These are phyloP conservation scores for Microtus pennsylvanicus DNA, from an alignment of 2,113 vertebrate species.

Conservation along the genomic window DNA sequence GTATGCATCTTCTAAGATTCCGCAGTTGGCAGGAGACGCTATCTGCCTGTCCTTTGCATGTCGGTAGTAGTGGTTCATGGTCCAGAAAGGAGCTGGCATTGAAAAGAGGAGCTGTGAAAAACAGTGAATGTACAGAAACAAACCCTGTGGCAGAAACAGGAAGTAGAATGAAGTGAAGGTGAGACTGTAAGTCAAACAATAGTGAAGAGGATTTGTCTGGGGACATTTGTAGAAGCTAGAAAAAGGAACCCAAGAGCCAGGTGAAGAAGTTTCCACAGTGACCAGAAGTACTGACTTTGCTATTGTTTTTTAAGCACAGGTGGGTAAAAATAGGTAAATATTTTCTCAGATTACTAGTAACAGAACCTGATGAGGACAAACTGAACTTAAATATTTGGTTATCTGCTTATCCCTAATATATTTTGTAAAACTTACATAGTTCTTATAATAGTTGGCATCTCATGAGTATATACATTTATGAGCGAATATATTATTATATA, in stretches of 20 bases:
- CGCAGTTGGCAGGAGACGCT: neutral
- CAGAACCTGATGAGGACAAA: neutral
- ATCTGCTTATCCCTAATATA: neutral
- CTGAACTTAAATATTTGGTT: neutral
- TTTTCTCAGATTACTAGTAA: constrained; percentile 64
- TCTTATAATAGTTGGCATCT: neutral
- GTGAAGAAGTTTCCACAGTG: constrained; percentile 42
- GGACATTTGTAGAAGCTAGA: neutral
- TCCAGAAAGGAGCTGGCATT: neutral
- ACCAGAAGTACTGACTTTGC: constrained; percentile 8
- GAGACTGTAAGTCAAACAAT: neutral
- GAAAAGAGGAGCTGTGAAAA: constrained; percentile 24
- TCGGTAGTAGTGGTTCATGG: neutral
- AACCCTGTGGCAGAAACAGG: neutral
- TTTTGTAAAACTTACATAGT: neutral
- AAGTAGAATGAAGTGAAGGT: neutral
- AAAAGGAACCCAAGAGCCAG: constrained; percentile 11
- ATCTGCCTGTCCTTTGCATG: neutral
- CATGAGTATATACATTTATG: neutral
- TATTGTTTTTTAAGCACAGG: constrained; percentile 63
- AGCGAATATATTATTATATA: neutral
- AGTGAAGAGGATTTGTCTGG: neutral
- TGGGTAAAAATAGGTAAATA: constrained; percentile 67
- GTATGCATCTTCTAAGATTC: constrained; percentile 43
- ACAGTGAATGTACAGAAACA: neutral